Conservation (phyloP, 2,888 invertebrate species). For the Parnassius orleans region DNA sequence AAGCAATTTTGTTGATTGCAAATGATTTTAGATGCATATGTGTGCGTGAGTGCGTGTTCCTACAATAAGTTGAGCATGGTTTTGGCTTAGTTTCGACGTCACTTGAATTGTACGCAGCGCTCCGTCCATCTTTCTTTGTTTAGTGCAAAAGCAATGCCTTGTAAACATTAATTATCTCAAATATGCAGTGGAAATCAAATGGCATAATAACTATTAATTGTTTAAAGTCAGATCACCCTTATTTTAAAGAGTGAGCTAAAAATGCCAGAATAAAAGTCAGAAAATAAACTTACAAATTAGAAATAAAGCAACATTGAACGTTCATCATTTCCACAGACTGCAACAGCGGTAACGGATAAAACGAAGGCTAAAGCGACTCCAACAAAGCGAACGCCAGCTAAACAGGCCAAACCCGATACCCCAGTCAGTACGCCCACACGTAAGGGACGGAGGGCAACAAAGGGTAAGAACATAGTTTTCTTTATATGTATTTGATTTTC, state of each 20-base stretch:
- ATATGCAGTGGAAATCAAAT: too few relatives aligned
- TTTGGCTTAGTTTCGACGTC: too few relatives aligned
- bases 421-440: constrained; percentile 48
- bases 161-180: too few relatives aligned
- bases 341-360: constrained; percentile 67
- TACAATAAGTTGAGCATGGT: too few relatives aligned
- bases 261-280: not conserved
- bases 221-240: not conserved
- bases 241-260: constrained; percentile 9
- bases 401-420: constrained; percentile 40
- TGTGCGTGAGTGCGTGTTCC: too few relatives aligned
- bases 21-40: too few relatives aligned
- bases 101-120: too few relatives aligned
- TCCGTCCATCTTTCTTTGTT: too few relatives aligned
- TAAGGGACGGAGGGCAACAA: constrained; percentile 49
- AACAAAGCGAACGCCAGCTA: constrained; percentile 45
- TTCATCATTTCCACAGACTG: constrained; percentile 51
- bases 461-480: constrained; percentile 32
- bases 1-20: too few relatives aligned
- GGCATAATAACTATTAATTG: too few relatives aligned
- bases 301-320: constrained; percentile 1
- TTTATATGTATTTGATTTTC: too few relatives aligned
- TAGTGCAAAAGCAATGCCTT: too few relatives aligned
- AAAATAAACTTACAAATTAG: not conserved
- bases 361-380: constrained; percentile 49